Evolutionary conservation across 2,797 vertebrate species (phyloP).

Genomic region (Tadarida brasiliensis): DNA sequence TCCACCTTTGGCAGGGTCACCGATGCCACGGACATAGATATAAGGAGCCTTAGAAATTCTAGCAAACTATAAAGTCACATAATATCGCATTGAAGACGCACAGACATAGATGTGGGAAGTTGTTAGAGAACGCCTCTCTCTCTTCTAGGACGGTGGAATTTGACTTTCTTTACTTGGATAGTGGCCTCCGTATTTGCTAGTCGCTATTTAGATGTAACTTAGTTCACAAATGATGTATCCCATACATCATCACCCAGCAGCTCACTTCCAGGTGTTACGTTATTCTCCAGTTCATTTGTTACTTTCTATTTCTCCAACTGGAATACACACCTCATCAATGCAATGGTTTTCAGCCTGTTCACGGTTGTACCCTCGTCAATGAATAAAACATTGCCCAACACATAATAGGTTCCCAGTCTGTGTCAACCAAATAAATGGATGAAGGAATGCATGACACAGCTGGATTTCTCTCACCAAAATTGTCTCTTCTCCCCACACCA

Average conservation of each 20-base stretch:
- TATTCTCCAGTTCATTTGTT: background rate
- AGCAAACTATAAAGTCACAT: background rate
- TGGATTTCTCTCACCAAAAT: background rate
- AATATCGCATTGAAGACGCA: background rate
- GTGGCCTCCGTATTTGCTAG: background rate
- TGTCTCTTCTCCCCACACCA: too few species aligned
- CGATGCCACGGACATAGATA: background rate
- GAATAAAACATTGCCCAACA: background rate
- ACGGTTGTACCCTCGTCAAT: background rate
- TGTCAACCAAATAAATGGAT: background rate
- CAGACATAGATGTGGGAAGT: background rate
- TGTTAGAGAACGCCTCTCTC: background rate
- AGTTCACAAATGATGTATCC: background rate
- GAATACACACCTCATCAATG: background rate
- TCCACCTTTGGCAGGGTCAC: background rate
- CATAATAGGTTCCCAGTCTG: background rate
- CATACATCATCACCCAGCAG: rapidly evolving
- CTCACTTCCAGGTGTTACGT: background rate
- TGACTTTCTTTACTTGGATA: background rate
- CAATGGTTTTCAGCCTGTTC: background rate
- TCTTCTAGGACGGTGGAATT: background rate
- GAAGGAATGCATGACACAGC: background rate
- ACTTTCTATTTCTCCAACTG: background rate
- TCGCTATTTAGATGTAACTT: background rate
- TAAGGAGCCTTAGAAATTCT: background rate